Evolutionary conservation across 2,888 invertebrate genomes (phyloP), one percentile per base, ranked within the genome.

Genomic region (Colostygia pectinataria): DNA sequence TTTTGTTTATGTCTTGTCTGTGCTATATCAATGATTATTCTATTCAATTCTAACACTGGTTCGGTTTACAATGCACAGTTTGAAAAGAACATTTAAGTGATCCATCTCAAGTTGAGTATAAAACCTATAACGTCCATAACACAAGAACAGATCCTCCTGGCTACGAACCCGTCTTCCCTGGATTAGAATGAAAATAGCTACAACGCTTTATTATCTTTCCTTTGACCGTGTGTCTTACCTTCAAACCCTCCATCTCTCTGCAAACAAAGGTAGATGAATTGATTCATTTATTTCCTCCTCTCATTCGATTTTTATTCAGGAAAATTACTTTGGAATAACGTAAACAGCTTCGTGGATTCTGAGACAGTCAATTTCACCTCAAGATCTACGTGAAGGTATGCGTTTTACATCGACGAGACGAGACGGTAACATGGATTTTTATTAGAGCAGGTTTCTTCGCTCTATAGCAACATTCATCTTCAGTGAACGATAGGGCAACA

Each of bases 141-240:
- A 2, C n/a, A n/a, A n/a, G n/a, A n/a, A n/a, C n/a, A n/a, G n/a
- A n/a, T n/a, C n/a, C n/a, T n/a, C 23, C 28, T 36, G 28, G 10
- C 33, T 42, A 27, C 33, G 6, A 18, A 18, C 13, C 25, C 13
- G 29, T 14, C 4, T 4, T 15, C 44, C 7, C 18, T 70, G 80
- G 85, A 87, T 87, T 85, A 88, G 77, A 85, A 85, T 84, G 86
- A 83, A 81, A 87, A 84, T 20, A 20, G 20, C 4, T 79, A 87
- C 86, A 83, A 84, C 80, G 82, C 74, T 84, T 83, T 85, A 85
- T 86, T 86, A 87, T 85, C 80, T 83, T 83, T 71, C 72, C 76
- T 85, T 83, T 87, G 87, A 85, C 84, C 84, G 80, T 83, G 76
- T 79, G 80, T 80, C 81, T 85, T 82, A 83, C 80, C 78, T 82